Evolutionary conservation across 2,113 vertebrate species (phyloP).

Genomic region (Polyodon spathula): DNA sequence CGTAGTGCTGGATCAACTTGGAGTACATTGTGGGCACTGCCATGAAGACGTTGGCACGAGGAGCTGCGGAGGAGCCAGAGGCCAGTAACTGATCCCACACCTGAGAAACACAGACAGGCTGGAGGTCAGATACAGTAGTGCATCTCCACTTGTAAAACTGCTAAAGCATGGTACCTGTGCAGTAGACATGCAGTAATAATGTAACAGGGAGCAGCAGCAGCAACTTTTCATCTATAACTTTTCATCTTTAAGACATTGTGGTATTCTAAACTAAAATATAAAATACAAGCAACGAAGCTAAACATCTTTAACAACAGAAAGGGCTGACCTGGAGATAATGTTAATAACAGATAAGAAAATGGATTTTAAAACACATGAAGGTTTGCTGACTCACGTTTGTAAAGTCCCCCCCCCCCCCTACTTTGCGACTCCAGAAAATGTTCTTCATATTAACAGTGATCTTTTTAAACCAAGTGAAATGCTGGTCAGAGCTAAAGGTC

Average conservation of each 20-base stretch:
- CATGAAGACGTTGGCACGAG: constrained; percentile 79
- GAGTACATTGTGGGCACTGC: constrained; percentile 88
- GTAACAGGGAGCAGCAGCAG: no score
- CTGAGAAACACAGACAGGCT: constrained; percentile 37
- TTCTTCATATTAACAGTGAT: no score
- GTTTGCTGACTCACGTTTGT: no score
- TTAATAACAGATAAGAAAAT: background rate
- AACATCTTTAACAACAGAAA: background rate
- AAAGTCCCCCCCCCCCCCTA: no score
- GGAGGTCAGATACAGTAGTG: background rate
- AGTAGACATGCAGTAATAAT: no score
- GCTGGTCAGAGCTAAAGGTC: no score
- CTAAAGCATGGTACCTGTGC: no score
- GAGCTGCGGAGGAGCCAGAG: constrained; percentile 38
- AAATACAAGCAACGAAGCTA: background rate
- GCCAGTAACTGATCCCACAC: constrained; percentile 76
- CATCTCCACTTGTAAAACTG: background rate
- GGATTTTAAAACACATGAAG: background rate
- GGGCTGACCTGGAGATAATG: background rate
- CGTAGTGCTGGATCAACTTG: constrained; percentile 74
- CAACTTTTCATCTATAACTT: no score
- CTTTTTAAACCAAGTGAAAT: no score
- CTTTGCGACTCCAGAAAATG: no score
- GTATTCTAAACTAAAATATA: no score
- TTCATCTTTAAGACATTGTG: no score